phyloP scores from a whole-genome alignment of 2,797 vertebrate genomes.

The Gorsachius magnificus region DNA sequence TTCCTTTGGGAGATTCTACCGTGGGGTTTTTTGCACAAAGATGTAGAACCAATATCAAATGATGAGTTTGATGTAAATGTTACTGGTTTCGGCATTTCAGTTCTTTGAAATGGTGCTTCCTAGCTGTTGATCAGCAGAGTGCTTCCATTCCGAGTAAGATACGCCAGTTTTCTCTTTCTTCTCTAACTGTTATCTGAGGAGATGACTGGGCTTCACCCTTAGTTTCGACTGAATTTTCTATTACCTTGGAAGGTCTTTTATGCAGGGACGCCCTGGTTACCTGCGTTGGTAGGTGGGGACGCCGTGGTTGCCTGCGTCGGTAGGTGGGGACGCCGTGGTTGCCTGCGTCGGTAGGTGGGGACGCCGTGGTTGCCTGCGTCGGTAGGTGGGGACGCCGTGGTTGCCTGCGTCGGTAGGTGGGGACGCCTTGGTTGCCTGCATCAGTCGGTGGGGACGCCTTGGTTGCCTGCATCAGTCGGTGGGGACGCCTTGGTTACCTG shows the following conservation, averaged over 20 bases:
- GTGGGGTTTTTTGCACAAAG: accelerated
- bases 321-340: too few species aligned
- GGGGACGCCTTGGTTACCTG: not conserved
- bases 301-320: too few species aligned
- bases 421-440: too few species aligned
- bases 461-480: not conserved
- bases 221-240: not conserved
- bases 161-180: not conserved
- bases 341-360: too few species aligned
- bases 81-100: not conserved
- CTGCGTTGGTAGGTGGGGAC: too few species aligned
- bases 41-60: not conserved
- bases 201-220: not conserved
- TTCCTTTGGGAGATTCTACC: not conserved
- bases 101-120: not conserved
- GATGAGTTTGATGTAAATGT: not conserved
- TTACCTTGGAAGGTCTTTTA: not conserved
- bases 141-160: not conserved
- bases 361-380: not conserved
- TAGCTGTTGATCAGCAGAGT: not conserved
- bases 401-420: too few species aligned
- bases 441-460: too few species aligned
- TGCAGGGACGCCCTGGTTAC: too few species aligned
- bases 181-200: not conserved
- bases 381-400: too few species aligned